Base-by-base conservation (phyloP, 2,797 vertebrate genomes). In the Schizothorax lantsangensis region DNA sequence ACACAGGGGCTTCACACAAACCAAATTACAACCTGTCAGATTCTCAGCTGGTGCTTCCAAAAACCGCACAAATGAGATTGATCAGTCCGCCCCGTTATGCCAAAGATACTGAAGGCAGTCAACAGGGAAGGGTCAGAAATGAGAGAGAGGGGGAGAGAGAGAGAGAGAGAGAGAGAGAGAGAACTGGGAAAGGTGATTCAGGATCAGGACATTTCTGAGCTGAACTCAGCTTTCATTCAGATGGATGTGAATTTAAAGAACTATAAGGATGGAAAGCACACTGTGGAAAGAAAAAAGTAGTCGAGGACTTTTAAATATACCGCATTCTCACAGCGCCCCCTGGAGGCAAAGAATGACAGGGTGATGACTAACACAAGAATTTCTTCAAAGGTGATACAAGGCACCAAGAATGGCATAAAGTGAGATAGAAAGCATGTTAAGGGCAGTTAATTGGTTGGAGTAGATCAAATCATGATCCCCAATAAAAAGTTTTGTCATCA, bases 21-120 rank as follows among this genome's bases (percentile, higher is more conserved):
- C 74, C 66, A 88, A 80, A 86, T 54, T 73, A 84, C 66, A 68
- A 81, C 30, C 80, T 47, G 36, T 30, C 84, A 68, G 75, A 59
- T 11, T 79, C 77, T 69, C 64, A 85, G 68, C 54, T 47, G 68
- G 66, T 19, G 75, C 11, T 71, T 72, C 40, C 38, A 36, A 62
- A 80, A 80, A 79, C 9, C 2, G 1, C 45, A 47, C 59, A 30
- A 49, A 30, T 40, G 17, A 36, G 71, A 84, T 47, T 64, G 83
- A 79, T 79, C 62, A 79, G 43, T 64, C 43, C 8, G 47, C 59
- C 74, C 69, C 33, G 9, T 49, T 33, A 78, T 26, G 15, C 30
- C 30, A 69, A 82, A 79, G n/a, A 79, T 36, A 68, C 47, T 52
- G 2, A 36, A 26, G 1, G 52, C 38, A 49, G n/a, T 43, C 62